Base-by-base conservation (phyloP, 2,888 invertebrate species). In the Myopa testacea region DNA sequence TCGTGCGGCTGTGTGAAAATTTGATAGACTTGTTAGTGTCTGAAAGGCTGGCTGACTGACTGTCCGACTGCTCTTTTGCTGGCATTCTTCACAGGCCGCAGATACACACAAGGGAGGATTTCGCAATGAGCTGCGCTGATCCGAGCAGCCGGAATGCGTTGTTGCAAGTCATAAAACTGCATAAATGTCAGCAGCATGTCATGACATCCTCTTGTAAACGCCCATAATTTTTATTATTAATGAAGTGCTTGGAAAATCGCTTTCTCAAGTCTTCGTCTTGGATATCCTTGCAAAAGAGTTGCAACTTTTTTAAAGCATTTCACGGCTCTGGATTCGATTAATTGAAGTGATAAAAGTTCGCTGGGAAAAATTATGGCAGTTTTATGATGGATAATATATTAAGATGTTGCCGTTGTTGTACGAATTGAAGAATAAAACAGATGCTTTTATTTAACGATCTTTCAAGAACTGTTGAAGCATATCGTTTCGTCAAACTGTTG, bases 191-290 rank as follows among this genome's bases (percentile, higher is more conserved):
- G 68, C 74, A 79, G 74, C 75, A 75, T 80, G 80, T 80, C 78
- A 79, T 75, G 81, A 81, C 81, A 80, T 75, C 76, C 76, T 81
- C 76, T 79, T 78, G 81, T 77, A 78, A 79, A 81, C 81, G 81
- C 81, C 81, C 78, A 81, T 81, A 72, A 78, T 80, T 80, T 78
- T 76, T 70, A 71, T 63, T 62, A 45, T 78, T 75, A 79, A 75
- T 75, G 65, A 78, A 78, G 65, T 77, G 60, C 38, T 75, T 62
- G 40, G 45, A 62, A 68, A 63, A 40, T 70, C 50, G 14, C 19
- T 75, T 67, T 63, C 52, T 12, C 38, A 62, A 65, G 38, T 50
- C 76, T 38, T 62, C 45, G 16, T 16, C 3, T 68, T 6, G 14
- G 40, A 8, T 40, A 40, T 34, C 38, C 19, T 37, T 60, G 55